phyloP scores from a whole-genome alignment of 2,797 vertebrate genomes.

The Pseudotriccus pelzelni region DNA sequence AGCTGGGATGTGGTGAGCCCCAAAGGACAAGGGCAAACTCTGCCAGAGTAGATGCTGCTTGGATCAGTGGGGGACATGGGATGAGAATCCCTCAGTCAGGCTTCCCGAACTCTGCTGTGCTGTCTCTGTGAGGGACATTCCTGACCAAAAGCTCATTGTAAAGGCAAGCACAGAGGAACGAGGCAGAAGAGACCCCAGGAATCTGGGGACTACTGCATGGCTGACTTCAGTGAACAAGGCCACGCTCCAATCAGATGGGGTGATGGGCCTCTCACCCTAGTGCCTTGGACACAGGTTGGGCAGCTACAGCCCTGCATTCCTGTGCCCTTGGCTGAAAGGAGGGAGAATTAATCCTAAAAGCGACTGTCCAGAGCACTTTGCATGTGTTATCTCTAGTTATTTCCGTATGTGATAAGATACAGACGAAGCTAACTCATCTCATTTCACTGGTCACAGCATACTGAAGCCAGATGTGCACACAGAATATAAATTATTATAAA shows the following conservation, averaged over 20 bases:
- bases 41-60: not conserved
- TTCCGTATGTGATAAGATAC: not conserved
- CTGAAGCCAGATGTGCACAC: not conserved
- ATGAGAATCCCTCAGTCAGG: not conserved
- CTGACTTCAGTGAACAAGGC: not conserved
- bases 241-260: accelerated
- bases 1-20: not conserved
- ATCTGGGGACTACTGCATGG: not conserved
- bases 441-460: not conserved
- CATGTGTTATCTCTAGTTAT: not conserved
- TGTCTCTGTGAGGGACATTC: not conserved
- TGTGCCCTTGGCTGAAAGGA: not conserved
- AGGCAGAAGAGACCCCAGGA: not conserved
- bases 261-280: not conserved
- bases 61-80: not conserved
- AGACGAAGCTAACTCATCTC: not conserved
- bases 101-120: not conserved
- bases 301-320: not conserved
- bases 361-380: not conserved
- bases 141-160: not conserved
- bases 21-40: not conserved
- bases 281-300: not conserved
- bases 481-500: not conserved
- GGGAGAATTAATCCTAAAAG: not conserved
- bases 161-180: not conserved